Evolutionary conservation across 2,113 vertebrate species (phyloP).

Genomic region (Odontophorus gujanensis): DNA sequence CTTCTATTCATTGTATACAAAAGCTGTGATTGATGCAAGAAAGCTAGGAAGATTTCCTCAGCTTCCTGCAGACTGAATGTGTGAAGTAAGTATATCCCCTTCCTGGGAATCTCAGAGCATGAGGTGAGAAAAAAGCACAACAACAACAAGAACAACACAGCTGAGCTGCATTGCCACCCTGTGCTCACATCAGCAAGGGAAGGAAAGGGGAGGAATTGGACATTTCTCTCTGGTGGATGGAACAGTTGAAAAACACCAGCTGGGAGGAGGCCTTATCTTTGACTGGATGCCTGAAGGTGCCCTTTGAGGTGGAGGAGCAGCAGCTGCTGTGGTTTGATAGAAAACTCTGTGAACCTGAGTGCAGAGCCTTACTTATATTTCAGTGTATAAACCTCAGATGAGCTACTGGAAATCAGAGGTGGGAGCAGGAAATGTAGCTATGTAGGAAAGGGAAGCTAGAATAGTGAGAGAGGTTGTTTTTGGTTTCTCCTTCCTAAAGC

Average conservation of each 20-base stretch:
- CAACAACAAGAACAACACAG: background rate
- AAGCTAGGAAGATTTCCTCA: background rate
- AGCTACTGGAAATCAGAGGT: no score
- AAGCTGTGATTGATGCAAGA: conserved; percentile 6
- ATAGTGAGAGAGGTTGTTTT: background rate
- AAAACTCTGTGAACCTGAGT: background rate
- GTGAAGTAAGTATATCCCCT: no score
- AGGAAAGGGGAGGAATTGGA: background rate
- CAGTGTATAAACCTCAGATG: background rate
- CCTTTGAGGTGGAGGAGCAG: background rate
- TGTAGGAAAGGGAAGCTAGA: background rate
- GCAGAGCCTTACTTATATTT: background rate
- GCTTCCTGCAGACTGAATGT: background rate
- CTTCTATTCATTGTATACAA: background rate
- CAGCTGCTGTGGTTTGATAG: background rate
- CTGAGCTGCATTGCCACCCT: background rate
- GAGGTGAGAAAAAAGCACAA: background rate
- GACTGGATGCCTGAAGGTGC: background rate
- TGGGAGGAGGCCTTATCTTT: background rate
- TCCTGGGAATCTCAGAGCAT: background rate
- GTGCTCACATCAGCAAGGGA: background rate
- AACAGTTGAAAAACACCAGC: background rate
- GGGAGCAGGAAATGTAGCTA: background rate
- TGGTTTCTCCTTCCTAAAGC: background rate
- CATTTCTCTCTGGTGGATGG: background rate